phyloP scores from a whole-genome alignment of 2,888 invertebrate species.

The Polydrusus cervinus region DNA sequence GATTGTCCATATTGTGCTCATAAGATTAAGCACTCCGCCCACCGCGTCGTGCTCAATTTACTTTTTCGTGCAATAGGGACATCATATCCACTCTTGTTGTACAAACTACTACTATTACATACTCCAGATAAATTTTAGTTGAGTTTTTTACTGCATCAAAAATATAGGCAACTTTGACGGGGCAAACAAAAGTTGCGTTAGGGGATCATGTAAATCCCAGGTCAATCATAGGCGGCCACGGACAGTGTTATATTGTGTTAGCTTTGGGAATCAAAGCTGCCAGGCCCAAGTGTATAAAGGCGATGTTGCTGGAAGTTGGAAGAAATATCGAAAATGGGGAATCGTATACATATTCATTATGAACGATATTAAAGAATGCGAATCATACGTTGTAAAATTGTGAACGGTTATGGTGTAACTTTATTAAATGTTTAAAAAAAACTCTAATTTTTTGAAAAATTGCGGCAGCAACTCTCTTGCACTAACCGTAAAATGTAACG shows the following conservation, averaged over 20 bases:
- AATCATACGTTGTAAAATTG: background rate
- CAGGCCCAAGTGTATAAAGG: constrained; percentile 2
- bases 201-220: constrained; percentile 40
- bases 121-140: too few species aligned
- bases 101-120: too few species aligned
- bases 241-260: constrained; percentile 31
- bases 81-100: too few species aligned
- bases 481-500: too few species aligned
- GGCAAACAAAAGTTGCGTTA: constrained; percentile 25
- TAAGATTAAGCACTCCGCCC: too few species aligned
- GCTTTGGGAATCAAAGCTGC: constrained; percentile 26
- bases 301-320: background rate
- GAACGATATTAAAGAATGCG: background rate
- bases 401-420: background rate
- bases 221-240: constrained; percentile 37
- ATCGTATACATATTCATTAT: background rate
- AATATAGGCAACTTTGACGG: constrained; percentile 28
- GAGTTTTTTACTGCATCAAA: constrained; percentile 25
- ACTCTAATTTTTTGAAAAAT: too few species aligned
- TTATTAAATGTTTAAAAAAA: too few species aligned
- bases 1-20: too few species aligned
- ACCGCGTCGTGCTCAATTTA: too few species aligned
- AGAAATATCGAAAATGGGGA: background rate
- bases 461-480: too few species aligned
- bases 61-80: too few species aligned